phyloP scores from a whole-genome alignment of 2,113 vertebrate genomes.

The Osmerus mordax region DNA sequence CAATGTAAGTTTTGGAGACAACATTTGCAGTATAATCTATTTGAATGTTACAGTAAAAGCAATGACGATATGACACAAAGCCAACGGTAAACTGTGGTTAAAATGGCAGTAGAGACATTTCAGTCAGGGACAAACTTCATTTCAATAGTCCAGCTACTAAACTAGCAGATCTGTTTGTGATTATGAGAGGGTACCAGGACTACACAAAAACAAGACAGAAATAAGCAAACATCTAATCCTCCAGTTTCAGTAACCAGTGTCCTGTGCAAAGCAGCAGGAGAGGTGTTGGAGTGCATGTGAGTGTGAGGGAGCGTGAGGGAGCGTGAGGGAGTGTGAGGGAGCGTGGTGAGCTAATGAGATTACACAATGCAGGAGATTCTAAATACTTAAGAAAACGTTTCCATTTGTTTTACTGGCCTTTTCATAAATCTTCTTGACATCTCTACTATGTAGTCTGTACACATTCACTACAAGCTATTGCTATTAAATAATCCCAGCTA shows the following conservation, averaged over 20 bases:
- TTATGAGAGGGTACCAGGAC: slow-evolving; percentile 25
- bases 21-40: slow-evolving; percentile 10
- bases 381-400: slow-evolving; percentile 52
- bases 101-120: slow-evolving; percentile 26
- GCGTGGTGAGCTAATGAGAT: slow-evolving; percentile 55
- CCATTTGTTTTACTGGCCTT: slow-evolving; percentile 78
- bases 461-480: slow-evolving; percentile 90
- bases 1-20: neutral
- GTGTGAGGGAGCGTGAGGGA: slow-evolving; percentile 24
- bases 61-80: slow-evolving; percentile 25
- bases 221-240: slow-evolving; percentile 43
- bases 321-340: slow-evolving; percentile 25
- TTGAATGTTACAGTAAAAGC: slow-evolving; percentile 32
- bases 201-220: slow-evolving; percentile 26
- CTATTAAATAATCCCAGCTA: slow-evolving; percentile 89
- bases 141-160: slow-evolving; percentile 2
- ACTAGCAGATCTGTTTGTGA: slow-evolving; percentile 6
- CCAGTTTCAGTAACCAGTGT: slow-evolving; percentile 66
- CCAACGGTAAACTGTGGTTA: slow-evolving; percentile 22
- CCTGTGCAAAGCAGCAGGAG: slow-evolving; percentile 61
- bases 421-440: slow-evolving; percentile 78
- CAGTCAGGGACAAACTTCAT: slow-evolving; percentile 25
- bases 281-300: slow-evolving; percentile 23
- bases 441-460: slow-evolving; percentile 80
- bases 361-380: slow-evolving; percentile 53